A percentile compares a stretch with the other conserved stretches of the same genome.
phyloP scores from a whole-genome alignment of 2,888 invertebrate species.

The Aspidapion aeneum region DNA sequence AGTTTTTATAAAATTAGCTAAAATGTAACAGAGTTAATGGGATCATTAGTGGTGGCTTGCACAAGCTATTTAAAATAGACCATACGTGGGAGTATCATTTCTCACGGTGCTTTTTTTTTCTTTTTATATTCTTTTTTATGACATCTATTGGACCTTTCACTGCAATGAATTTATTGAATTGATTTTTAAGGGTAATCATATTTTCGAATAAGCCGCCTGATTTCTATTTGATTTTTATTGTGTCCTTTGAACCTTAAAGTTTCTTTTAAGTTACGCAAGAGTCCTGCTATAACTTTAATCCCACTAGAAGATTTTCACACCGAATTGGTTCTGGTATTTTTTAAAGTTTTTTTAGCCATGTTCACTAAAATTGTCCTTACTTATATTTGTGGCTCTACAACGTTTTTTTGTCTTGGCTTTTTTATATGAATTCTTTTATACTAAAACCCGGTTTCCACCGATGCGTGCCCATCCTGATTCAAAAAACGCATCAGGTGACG shows the following conservation, averaged over 20 bases:
- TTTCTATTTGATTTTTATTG: neutral
- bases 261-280: neutral
- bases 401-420: too few relatives aligned
- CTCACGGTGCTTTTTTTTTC: constrained; percentile 8
- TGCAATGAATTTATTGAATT: constrained; percentile 12
- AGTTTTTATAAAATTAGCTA: too few relatives aligned
- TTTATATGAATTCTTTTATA: too few relatives aligned
- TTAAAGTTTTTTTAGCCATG: too few relatives aligned
- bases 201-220: neutral
- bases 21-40: too few relatives aligned
- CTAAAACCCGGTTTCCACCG: too few relatives aligned
- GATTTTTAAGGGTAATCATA: constrained; percentile 2
- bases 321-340: too few relatives aligned
- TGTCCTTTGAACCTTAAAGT: neutral
- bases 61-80: neutral
- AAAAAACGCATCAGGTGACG: too few relatives aligned
- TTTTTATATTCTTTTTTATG: constrained; percentile 14
- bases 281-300: neutral
- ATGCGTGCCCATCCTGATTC: too few relatives aligned
- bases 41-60: too few relatives aligned
- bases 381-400: too few relatives aligned
- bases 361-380: too few relatives aligned
- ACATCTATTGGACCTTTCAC: constrained; percentile 13
- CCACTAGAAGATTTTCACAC: neutral
- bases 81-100: neutral